A percentile compares a stretch with the other conserved stretches of the same genome.
These are phyloP conservation scores for Rousettus madagascariensis DNA, from an alignment of 2,797 vertebrate genomes.

Conservation along the genomic window DNA sequence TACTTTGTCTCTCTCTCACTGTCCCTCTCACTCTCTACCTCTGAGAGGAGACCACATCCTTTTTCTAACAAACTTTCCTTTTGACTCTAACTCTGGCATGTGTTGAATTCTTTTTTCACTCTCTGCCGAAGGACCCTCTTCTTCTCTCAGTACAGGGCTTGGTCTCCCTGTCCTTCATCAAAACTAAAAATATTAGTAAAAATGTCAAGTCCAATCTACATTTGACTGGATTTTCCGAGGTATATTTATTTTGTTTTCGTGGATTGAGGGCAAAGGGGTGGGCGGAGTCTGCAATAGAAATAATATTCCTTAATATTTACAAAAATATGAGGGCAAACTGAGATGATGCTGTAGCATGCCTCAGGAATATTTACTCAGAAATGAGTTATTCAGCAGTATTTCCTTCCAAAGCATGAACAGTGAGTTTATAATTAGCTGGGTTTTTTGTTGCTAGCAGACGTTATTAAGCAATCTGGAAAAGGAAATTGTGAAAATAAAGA, in stretches of 20 bases:
- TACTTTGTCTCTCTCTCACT: too few relatives aligned
- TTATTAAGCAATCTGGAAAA: slow-evolving; percentile 4
- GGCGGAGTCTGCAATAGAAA: neutral
- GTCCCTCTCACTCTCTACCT: too few relatives aligned
- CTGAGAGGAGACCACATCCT: too few relatives aligned
- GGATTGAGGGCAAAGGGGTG: neutral
- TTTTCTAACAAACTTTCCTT: too few relatives aligned
- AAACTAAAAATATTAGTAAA: neutral
- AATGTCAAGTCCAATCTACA: neutral
- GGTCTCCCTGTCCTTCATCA: too few relatives aligned
- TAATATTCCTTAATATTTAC: neutral
- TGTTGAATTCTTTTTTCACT: too few relatives aligned
- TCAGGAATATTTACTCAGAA: neutral
- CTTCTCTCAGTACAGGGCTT: too few relatives aligned
- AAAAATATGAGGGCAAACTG: neutral
- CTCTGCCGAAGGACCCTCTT: too few relatives aligned
- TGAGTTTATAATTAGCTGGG: neutral
- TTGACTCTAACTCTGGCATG: too few relatives aligned
- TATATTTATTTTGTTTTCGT: neutral
- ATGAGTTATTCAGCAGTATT: neutral
- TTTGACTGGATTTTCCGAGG: neutral
- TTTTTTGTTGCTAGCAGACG: neutral
- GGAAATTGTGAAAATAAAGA: slow-evolving; percentile 29
- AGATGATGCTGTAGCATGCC: neutral
- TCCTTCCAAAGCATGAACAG: neutral